phyloP scores from a whole-genome alignment of 2,797 vertebrate species.

The Protonibea diacanthus region DNA sequence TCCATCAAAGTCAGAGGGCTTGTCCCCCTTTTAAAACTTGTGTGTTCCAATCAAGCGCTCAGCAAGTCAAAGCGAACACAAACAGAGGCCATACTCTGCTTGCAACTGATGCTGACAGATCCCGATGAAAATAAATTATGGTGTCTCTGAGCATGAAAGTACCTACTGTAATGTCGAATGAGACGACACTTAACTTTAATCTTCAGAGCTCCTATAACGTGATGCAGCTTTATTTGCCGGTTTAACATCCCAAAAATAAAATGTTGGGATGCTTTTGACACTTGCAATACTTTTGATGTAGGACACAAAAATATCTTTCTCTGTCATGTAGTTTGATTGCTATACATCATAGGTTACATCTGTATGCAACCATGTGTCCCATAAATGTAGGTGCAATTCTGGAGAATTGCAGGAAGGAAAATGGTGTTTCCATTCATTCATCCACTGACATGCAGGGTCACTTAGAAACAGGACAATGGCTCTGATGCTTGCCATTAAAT shows the following conservation, averaged over 20 bases:
- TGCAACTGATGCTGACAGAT: slow-evolving; percentile 55
- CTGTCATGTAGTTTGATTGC: slow-evolving; percentile 25
- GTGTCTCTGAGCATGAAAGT: slow-evolving; percentile 63
- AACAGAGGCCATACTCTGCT: slow-evolving; percentile 61
- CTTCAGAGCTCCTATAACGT: slow-evolving; percentile 68
- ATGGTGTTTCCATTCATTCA: not conserved
- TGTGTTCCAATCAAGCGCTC: slow-evolving; percentile 75
- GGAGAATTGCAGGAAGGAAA: not conserved
- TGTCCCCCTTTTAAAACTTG: slow-evolving; percentile 73
- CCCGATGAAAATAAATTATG: slow-evolving; percentile 69
- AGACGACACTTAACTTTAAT: slow-evolving; percentile 68
- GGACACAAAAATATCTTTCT: slow-evolving; percentile 34
- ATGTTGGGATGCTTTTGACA: slow-evolving; percentile 61
- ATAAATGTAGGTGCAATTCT: not conserved
- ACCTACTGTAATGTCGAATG: slow-evolving; percentile 66
- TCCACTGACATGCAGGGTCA: not conserved
- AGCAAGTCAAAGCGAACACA: slow-evolving; percentile 65
- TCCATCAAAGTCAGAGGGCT: slow-evolving; percentile 85
- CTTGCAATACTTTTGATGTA: slow-evolving; percentile 46
- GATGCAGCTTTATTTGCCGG: slow-evolving; percentile 62
- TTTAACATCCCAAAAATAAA: slow-evolving; percentile 65
- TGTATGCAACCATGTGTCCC: not conserved
- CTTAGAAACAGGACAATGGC: not conserved
- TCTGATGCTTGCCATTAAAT: not conserved
- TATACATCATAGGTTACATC: slow-evolving; percentile 4